Base-by-base conservation (phyloP, 1,140 invertebrate species). In the Euglossa dilemma region DNA sequence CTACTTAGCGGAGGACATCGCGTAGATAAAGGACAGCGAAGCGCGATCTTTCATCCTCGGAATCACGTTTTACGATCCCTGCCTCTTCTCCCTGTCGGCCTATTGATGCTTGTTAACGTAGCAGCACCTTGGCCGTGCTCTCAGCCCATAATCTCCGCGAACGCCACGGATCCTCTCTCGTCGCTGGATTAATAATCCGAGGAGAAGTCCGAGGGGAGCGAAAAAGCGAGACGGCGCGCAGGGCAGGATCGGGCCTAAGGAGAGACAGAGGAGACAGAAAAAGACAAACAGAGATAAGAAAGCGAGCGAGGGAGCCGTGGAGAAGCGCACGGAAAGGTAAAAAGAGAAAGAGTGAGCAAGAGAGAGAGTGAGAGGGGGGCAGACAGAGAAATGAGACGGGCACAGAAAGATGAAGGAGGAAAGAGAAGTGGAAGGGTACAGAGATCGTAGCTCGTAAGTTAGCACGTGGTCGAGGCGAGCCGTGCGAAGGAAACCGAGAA, bases 391-490 rank as follows among this genome's bases (percentile, higher is more conserved):
- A 20, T 0, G 73, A 56, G 52, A 85, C 72, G 71, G 70, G 85
- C 2, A 36, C 80, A 87, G 74, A 87, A 76, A 83, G 75, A 87
- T 76, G 84, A 85, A 84, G 84, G 83, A 85, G 87, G 87, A 80
- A 77, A 76, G 72, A 90, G 73, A 71, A 72, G 88, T 85, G 89
- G 85, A 87, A 90, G 86, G 87, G 90, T 88, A 91, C 87, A 89
- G 86, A 85, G 86, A 90, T 91, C 90, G 90, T 89, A 89, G 91
- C 91, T 94, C 92, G 92, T 93, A 94, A 93, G 92, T 94, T 93
- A 93, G 92, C 93, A 93, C 93, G 93, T 94, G 92, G 92, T 93
- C 89, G 89, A 88, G 86, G 64, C 87, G 81, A 91, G 87, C 75
- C 88, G 90, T 90, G 90, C 89, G 89, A 92, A 92, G 87, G 86